phyloP scores from a whole-genome alignment of 2,113 vertebrate species.

The Nothoprocta perdicaria region DNA sequence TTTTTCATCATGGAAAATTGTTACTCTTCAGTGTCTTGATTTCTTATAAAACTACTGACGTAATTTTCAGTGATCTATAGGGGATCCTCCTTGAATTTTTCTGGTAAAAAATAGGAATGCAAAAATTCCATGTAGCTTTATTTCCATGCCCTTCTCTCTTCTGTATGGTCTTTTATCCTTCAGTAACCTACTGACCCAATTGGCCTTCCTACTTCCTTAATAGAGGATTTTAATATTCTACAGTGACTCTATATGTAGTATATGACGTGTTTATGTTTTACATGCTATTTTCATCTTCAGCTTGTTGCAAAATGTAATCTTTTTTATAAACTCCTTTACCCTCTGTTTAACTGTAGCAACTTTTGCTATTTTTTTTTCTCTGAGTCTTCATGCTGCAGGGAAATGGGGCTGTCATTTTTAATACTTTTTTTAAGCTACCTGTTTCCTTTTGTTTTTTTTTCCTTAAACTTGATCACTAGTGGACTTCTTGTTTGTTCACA shows the following conservation, averaged over 20 bases:
- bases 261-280: neutral
- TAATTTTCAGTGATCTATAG: neutral
- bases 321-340: neutral
- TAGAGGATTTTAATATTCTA: neutral
- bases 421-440: neutral
- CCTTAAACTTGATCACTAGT: neutral
- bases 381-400: neutral
- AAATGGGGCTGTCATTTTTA: neutral
- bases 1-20: neutral
- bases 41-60: neutral
- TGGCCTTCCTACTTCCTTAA: neutral
- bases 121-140: neutral
- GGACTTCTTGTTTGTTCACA: neutral
- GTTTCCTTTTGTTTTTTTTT: neutral
- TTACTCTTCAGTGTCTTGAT: neutral
- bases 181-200: neutral
- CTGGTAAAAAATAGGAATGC: neutral
- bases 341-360: neutral
- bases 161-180: neutral
- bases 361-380: neutral
- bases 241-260: neutral
- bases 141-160: neutral
- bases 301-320: neutral
- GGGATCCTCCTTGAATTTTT: neutral
- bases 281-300: neutral